Conservation (phyloP, 1,140 invertebrate genomes). For the Cyrtorhinus lividipennis region DNA sequence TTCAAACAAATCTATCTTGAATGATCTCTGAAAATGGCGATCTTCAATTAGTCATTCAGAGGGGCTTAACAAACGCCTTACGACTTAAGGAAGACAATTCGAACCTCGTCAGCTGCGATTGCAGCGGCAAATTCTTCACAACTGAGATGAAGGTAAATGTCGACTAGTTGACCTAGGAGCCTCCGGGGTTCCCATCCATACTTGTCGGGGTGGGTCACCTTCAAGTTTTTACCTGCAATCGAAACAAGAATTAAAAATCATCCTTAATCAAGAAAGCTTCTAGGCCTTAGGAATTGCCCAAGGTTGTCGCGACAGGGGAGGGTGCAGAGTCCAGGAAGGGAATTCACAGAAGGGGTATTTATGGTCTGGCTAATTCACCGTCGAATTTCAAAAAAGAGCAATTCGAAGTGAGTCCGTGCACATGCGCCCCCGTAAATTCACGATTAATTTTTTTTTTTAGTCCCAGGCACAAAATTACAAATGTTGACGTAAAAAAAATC, state of each 20-base stretch:
- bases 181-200: slow-evolving; percentile 93
- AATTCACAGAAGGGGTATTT: too few species aligned
- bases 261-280: background rate
- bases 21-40: slow-evolving; percentile 75
- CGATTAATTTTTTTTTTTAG: too few species aligned
- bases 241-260: slow-evolving; percentile 17
- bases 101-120: slow-evolving; percentile 73
- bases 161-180: slow-evolving; percentile 78
- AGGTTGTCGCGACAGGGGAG: too few species aligned
- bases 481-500: too few species aligned
- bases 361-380: too few species aligned
- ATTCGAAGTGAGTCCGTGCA: too few species aligned
- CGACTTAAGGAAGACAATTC: background rate
- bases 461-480: too few species aligned
- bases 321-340: too few species aligned
- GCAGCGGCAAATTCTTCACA: slow-evolving; percentile 79
- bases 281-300: background rate
- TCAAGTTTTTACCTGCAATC: slow-evolving; percentile 67
- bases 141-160: slow-evolving; percentile 94
- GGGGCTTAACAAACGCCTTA: slow-evolving; percentile 18
- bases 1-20: slow-evolving; percentile 79
- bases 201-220: slow-evolving; percentile 87
- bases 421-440: too few species aligned
- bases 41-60: slow-evolving; percentile 11
- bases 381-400: too few species aligned